These are phyloP conservation scores for Tenthredo distinguenda DNA, from an alignment of 2,888 invertebrate genomes.

Conservation along the genomic window DNA sequence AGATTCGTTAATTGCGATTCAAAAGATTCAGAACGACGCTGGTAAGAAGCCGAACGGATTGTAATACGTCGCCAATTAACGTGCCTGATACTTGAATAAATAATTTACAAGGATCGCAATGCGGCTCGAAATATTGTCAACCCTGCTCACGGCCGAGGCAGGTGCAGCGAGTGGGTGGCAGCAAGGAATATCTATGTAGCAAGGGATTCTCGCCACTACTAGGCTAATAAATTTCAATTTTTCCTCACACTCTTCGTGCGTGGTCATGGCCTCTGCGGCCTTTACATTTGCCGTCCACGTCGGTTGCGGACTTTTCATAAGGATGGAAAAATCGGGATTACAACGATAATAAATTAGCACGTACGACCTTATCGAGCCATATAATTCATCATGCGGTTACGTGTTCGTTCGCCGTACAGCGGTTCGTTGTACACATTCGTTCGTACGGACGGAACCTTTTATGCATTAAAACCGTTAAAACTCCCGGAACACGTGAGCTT, in stretches of 20 bases:
- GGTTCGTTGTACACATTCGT: slow-evolving; percentile 56
- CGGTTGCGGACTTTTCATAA: slow-evolving; percentile 42
- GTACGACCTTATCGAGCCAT: slow-evolving; percentile 75
- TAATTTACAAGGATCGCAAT: slow-evolving; percentile 32
- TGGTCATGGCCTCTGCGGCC: slow-evolving; percentile 43
- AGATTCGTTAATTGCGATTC: background rate
- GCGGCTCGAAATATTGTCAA: slow-evolving; percentile 45
- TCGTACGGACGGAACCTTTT: slow-evolving; percentile 58
- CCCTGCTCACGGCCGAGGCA: slow-evolving; percentile 28
- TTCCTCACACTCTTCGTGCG: slow-evolving; percentile 57
- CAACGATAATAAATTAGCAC: slow-evolving; percentile 75
- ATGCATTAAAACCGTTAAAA: slow-evolving; percentile 72
- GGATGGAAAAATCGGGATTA: slow-evolving; percentile 64
- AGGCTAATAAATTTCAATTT: slow-evolving; percentile 66
- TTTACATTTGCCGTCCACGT: slow-evolving; percentile 51
- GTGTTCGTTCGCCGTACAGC: slow-evolving; percentile 63
- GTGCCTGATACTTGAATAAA: background rate
- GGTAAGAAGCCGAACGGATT: background rate
- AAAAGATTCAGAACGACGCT: background rate
- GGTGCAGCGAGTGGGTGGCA: slow-evolving; percentile 47
- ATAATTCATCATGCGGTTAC: slow-evolving; percentile 75
- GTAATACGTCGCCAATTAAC: slow-evolving; percentile 42
- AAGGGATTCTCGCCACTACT: slow-evolving; percentile 43
- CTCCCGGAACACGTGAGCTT: slow-evolving; percentile 46
- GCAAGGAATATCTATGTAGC: slow-evolving; percentile 37